Evolutionary conservation across 2,113 vertebrate species (phyloP), one percentile per base, ranked within the genome.

Genomic region (Pteronura brasiliensis): DNA sequence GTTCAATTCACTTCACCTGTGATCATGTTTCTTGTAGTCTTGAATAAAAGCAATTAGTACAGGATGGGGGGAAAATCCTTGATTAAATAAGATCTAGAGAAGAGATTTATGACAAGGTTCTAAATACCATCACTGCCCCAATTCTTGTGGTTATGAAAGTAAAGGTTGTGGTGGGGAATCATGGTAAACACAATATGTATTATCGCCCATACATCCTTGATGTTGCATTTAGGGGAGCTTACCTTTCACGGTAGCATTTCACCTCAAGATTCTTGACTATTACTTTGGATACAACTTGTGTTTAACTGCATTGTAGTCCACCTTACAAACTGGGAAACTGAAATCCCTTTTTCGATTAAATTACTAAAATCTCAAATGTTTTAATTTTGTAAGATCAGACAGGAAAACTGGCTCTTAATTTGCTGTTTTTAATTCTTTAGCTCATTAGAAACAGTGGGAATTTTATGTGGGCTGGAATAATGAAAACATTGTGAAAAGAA

Each of bases 401-500:
- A 87, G 59, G 71, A 69, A 72, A 79, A 49, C 18, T 83, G 76
- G 92, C 3, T 84, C 97, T 96, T 49, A 87, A 0, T 52, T 34
- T 21, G 52, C 47, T 97, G 6, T 82, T 71, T 67, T 95, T 93
- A 89, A 59, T 61, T 95, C 49, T 71, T 18, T 86, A 63, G 8
- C 31, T 96, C 44, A 93, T 55, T 85, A 90, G 71, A 85, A 90
- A 72, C 39, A 95, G 27, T 86, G 13, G 87, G 5, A 55, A 79
- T 89, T 89, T 91, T 83, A 42, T 67, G 67, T 17, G 52, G 7
- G 20, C 63, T 72, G 6, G 18, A 80, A 6, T 83, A 87, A 59
- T 80, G 63, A 88, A 98, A 97, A 94, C 21, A 84, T 21, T 55
- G 31, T 92, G 18, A 93, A 93, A 47, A 95, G 63, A 96, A 96